These are phyloP conservation scores for Pachypanchax playfairii DNA, from an alignment of 2,113 vertebrate species.

Conservation along the genomic window DNA sequence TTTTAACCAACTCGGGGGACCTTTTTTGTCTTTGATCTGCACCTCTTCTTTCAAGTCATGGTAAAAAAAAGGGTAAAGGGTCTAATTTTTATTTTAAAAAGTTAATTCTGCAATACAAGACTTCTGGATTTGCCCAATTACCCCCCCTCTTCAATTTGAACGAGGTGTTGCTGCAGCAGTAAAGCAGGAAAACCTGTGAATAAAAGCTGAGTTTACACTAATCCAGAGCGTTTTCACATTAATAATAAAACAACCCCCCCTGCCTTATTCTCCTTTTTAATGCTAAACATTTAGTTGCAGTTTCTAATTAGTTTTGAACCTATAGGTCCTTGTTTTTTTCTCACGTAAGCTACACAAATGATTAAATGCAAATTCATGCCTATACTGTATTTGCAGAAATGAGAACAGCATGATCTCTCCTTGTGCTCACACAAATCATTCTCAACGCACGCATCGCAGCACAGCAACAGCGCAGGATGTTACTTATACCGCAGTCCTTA, in stretches of 20 bases:
- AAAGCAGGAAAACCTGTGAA: constrained; percentile 42
- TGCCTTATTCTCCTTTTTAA: constrained; percentile 8
- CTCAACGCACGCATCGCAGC: constrained; percentile 11
- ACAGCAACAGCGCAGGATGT: constrained; percentile 17
- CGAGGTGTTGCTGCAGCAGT: constrained; percentile 48
- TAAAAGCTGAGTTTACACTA: constrained; percentile 70
- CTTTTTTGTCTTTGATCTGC: too few relatives aligned
- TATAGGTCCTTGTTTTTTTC: constrained; percentile 1
- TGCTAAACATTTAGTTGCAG: constrained; percentile 6
- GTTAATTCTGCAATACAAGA: constrained; percentile 32
- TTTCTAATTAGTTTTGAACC: constrained; percentile 16
- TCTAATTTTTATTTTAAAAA: constrained; percentile 25
- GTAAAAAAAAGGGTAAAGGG: constrained; percentile 9
- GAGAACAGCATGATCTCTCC: constrained; percentile 2
- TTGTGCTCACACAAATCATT: neutral
- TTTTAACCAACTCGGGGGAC: too few relatives aligned
- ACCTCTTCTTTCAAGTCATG: too few relatives aligned
- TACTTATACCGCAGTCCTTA: constrained; percentile 23
- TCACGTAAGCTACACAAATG: neutral
- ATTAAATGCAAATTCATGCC: constrained; percentile 2
- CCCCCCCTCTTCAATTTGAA: constrained; percentile 51
- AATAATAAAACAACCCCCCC: constrained; percentile 65
- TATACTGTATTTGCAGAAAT: neutral
- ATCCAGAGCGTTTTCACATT: constrained; percentile 52
- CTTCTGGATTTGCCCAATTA: constrained; percentile 5